Conservation (phyloP, 2,888 invertebrate genomes). For the Idaea aversata region DNA sequence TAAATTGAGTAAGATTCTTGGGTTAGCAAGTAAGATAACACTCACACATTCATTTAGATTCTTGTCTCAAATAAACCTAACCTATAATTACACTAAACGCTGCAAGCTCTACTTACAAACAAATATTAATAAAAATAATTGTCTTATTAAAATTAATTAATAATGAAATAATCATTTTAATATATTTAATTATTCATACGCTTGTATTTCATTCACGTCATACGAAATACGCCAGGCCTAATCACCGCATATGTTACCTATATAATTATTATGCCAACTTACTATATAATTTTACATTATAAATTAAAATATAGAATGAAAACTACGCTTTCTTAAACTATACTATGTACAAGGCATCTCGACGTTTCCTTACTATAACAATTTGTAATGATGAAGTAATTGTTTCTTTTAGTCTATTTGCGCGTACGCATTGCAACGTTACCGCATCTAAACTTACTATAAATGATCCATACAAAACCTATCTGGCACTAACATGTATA, state of each 20-base stretch:
- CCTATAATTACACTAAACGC: slow-evolving; percentile 50
- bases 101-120: slow-evolving; percentile 71
- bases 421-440: background rate
- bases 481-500: slow-evolving; percentile 80
- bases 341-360: slow-evolving; percentile 77
- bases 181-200: background rate
- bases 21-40: no score
- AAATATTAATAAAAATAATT: slow-evolving; percentile 56
- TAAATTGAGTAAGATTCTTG: no score
- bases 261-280: slow-evolving; percentile 63
- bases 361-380: slow-evolving; percentile 22
- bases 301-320: slow-evolving; percentile 77
- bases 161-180: slow-evolving; percentile 20
- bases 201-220: slow-evolving; percentile 26
- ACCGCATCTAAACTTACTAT: slow-evolving; percentile 38
- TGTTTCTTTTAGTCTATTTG: slow-evolving; percentile 6
- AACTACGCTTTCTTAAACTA: slow-evolving; percentile 74
- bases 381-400: slow-evolving; percentile 9
- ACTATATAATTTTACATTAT: slow-evolving; percentile 71
- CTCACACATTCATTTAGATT: background rate
- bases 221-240: slow-evolving; percentile 49
- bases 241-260: slow-evolving; percentile 40
- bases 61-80: slow-evolving; percentile 30
- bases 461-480: slow-evolving; percentile 75
- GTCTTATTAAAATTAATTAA: slow-evolving; percentile 42